Base-by-base conservation (phyloP, 30 jellyfish, hydroid and myxozoan species). In the Clytia hemisphaerica region DNA sequence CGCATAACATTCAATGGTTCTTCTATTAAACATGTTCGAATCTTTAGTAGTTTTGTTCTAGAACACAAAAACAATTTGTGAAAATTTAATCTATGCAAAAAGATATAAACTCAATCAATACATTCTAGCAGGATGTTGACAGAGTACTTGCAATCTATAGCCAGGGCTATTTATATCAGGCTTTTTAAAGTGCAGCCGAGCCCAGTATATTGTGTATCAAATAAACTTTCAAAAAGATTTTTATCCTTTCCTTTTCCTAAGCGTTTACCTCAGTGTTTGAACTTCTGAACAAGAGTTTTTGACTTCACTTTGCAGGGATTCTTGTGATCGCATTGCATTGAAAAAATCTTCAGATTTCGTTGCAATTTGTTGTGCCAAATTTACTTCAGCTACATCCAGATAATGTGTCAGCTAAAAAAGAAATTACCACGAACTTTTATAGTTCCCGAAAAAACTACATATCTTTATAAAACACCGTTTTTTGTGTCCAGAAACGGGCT, bases 271-370 rank as follows among this genome's bases (percentile, higher is more conserved):
- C 46, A 88, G 73, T 51, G 79, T 88, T 47, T 77, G 37, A 42
- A 88, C 80, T 31, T 88, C 97, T 21, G 73, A 44, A 25, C 97
- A 88, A 0, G 97, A 79, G 19, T 33, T 47, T 37, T 71, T 51
- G 12, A 88, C 97, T 15, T 88, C 90, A 34, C 45, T 84, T 75
- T 88, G 91, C 57, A 88, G 80, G 29, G 67, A 46, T 16, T 88
- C 94, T 33, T 88, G 97, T 24, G 97, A 88, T 45, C 92, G 71
- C 97, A 88, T 88, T 5, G 97, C 93, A 32, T 79, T 58, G 58
- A 88, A 88, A 69, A 88, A 88, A 53, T 88, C 97, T 19, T 80
- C 94, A 7, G 97, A 88, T 35, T 83, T 61, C 12, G 93, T 66
- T 3, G 97, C 94, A 51, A 88, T 78, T 49, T 88, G 97, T 38